Evolutionary conservation across 2,797 vertebrate species (phyloP), one percentile per base, ranked within the genome.

Genomic region (Ambastaia sidthimunki): DNA sequence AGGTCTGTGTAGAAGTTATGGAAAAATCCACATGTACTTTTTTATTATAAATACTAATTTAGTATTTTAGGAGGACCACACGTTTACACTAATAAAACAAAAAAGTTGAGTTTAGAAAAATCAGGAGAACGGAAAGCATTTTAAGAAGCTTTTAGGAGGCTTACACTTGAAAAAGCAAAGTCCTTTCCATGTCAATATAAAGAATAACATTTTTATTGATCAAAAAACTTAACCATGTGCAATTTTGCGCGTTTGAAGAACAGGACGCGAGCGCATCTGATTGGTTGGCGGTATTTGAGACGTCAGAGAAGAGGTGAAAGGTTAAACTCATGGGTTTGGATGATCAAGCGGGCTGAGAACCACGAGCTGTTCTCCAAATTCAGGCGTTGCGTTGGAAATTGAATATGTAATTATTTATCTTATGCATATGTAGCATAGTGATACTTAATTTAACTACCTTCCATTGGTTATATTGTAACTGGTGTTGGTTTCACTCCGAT

Each of bases 291-390:
- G 15, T 52, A 10, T 52, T 5, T 41, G 65, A 82, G 65, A 80
- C 70, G 75, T 62, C 9, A 13, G 13, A 3, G 41, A 60, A 72
- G 21, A 85, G 85, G 80, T 89, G 80, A 86, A 84, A 79, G 78
- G 66, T 69, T 28, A 78, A 70, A 59, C 87, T 86, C 88, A 81
- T 83, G 90, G 84, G 50, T 91, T 81, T 84, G 89, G 87, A 82
- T 87, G 78, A 90, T 90, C 87, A 89, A 91, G 92, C 91, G 92
- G 78, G 89, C 85, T 80, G 69, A 55, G 25, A 25, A 59, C 4
- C 63, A 54, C 16, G 37, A 59, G 31, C 15, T 21, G 52, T 59
- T 69, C 23, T 50, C 0, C 4, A n/a, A 13, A 2, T 19, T 28
- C 11, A 9, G 1, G 13, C 28, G 23, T 11, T 60, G 18, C 3